Conservation (phyloP, 2,797 vertebrate species). For the Manis javanica region DNA sequence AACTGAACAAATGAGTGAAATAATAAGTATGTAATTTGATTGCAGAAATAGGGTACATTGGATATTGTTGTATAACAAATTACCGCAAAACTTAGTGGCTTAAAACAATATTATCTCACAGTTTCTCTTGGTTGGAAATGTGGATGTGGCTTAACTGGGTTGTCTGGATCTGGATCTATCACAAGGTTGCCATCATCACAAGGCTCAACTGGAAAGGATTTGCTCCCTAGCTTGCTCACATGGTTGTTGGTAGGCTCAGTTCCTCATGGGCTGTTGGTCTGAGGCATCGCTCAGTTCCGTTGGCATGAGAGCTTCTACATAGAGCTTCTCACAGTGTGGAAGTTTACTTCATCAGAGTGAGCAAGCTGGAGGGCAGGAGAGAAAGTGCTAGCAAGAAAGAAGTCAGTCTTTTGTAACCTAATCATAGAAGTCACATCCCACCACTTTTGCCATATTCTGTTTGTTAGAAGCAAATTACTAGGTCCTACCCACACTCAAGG, state of each 20-base stretch:
- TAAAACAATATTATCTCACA: neutral
- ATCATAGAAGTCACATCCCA: neutral
- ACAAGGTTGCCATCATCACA: neutral
- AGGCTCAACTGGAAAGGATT: neutral
- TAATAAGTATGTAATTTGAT: neutral
- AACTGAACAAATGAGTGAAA: conserved; percentile 6
- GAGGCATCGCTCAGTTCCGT: neutral
- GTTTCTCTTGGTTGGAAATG: neutral
- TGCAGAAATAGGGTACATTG: conserved; percentile 11
- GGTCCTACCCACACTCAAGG: neutral
- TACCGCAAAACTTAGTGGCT: neutral
- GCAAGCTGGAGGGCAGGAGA: neutral
- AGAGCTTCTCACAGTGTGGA: neutral
- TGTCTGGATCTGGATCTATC: neutral
- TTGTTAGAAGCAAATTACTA: neutral
- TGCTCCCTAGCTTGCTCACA: neutral
- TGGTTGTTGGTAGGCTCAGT: neutral
- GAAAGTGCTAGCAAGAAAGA: neutral
- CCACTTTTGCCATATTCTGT: neutral
- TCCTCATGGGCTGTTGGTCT: neutral
- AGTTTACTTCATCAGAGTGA: neutral
- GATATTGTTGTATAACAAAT: neutral
- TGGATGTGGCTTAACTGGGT: neutral
- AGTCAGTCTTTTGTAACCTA: neutral
- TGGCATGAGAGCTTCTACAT: neutral